Conservation (phyloP, 2,888 invertebrate genomes). For the Myopa tessellatipennis region DNA sequence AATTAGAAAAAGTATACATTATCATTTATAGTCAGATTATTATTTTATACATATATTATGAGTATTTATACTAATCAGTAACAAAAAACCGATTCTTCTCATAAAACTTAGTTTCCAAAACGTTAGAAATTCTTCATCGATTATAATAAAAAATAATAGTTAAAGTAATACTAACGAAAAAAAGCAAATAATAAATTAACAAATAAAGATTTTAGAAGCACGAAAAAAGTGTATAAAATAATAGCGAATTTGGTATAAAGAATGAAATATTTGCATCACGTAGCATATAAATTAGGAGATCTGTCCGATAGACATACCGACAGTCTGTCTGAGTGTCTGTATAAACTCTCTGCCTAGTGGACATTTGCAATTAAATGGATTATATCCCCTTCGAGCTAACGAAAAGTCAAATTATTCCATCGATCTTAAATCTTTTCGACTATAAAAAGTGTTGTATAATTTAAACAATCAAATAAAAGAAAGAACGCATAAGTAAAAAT, state of each 20-base stretch:
- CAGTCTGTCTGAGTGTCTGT: not conserved
- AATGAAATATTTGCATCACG: constrained; percentile 7
- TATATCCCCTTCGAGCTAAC: not conserved
- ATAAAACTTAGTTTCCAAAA: too few species aligned
- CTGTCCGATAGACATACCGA: not conserved
- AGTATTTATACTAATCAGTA: too few species aligned
- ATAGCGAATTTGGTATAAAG: not conserved
- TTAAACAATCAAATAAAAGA: not conserved
- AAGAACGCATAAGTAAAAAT: not conserved
- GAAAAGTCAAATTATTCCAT: not conserved
- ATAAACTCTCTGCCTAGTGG: not conserved
- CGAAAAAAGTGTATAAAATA: not conserved
- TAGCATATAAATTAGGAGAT: not conserved
- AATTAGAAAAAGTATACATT: too few species aligned
- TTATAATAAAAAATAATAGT: too few species aligned
- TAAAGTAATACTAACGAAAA: too few species aligned
- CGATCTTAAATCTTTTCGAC: not conserved
- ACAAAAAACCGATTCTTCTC: too few species aligned
- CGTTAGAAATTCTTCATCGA: too few species aligned
- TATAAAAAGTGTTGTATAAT: not conserved
- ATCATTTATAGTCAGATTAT: too few species aligned
- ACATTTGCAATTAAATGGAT: constrained; percentile 18
- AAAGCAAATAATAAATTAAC: too few species aligned
- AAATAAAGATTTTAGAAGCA: too few species aligned
- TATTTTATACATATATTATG: too few species aligned